Conservation (phyloP, 2,113 vertebrate species). For the Bathybates hornii region DNA sequence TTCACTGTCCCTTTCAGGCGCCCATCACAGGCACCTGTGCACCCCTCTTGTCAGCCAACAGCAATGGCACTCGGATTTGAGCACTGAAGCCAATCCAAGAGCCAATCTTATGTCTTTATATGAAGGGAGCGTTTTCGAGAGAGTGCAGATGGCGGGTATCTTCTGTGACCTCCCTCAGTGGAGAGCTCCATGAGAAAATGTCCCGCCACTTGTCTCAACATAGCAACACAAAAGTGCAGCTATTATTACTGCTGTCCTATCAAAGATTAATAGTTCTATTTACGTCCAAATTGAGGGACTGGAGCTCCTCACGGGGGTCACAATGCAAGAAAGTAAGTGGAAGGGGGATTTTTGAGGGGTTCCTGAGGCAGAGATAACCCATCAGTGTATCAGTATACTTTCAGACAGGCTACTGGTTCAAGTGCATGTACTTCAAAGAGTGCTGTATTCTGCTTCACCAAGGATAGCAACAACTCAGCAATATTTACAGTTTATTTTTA, state of each 20-base stretch:
- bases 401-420: not conserved
- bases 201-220: not conserved
- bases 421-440: not conserved
- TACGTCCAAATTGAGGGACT: not conserved
- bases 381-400: not conserved
- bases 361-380: not conserved
- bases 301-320: not conserved
- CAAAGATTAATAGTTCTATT: conserved; percentile 30
- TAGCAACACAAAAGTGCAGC: conserved; percentile 22
- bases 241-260: conserved; percentile 39
- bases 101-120: not conserved
- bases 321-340: not conserved
- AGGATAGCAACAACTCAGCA: not conserved
- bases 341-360: not conserved
- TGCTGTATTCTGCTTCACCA: not conserved
- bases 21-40: not conserved
- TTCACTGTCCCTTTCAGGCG: not conserved
- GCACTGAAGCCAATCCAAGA: not conserved
- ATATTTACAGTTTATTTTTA: not conserved
- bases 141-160: conserved; percentile 1
- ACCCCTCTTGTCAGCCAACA: not conserved
- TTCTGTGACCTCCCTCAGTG: conserved; percentile 2
- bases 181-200: conserved; percentile 43
- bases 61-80: not conserved
- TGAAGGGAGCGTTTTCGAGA: not conserved